Evolutionary conservation across 2,113 vertebrate genomes (phyloP), one percentile per base, ranked within the genome.

Genomic region (Aspidoscelis tigris): DNA sequence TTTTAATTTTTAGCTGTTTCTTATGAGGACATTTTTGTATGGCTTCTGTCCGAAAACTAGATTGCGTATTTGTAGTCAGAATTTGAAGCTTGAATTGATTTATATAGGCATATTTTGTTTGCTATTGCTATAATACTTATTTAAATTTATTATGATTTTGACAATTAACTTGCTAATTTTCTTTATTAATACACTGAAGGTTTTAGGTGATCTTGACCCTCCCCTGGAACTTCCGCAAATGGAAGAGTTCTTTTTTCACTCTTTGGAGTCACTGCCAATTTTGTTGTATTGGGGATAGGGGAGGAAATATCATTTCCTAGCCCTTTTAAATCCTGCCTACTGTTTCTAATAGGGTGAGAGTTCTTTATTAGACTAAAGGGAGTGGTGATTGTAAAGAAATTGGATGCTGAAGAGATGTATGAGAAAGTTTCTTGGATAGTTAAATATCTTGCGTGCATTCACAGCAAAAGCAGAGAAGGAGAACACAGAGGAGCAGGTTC

Each of bases 381-480:
- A 16, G 55, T 12, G 53, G 10, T 75, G 3, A 4, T 1, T 1
- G 0, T 22, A 18, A 81, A 61, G 55, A 76, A n/a, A n/a, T 26
- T 5, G 10, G 9, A 43, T 26, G 44, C 43, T 66, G n/a, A 10
- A 10, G 3, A 24, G 55, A 22, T 50, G 64, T 44, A 24, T n/a
- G 10, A 43, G 53, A 80, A 24, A 33, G 2, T 4, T 0, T 2
- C 41, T 21, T 39, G 12, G 1, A 4, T 88, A 61, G 1, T 4
- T 12, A 2, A 80, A 88, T 61, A 83, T 68, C 78, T 16, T 6
- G 2, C 1, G 14, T 89, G 88, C 90, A 53, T 82, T 58, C 82
- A 14, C 90, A 97, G 97, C 92, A 87, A 98, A 97, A 90, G 97
- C 97, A 86, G 96, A 97, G 47, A 95, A 96, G 66, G 97, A 97